These are phyloP conservation scores for Spea bombifrons DNA, from an alignment of 2,113 vertebrate genomes.

Conservation along the genomic window DNA sequence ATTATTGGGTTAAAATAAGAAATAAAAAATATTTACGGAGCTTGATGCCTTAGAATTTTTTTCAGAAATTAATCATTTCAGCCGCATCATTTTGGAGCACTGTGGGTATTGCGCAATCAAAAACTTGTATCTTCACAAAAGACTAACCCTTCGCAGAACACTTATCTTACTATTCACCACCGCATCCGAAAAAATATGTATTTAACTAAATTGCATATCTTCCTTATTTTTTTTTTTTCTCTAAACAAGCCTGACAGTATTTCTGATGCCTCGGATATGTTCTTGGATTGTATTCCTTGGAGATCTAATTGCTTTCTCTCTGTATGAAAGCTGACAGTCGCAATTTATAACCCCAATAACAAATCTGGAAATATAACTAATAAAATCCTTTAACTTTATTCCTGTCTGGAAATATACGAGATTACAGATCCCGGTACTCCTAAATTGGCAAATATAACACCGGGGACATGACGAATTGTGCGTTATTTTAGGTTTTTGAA, in stretches of 20 bases:
- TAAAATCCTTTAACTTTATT: conserved; percentile 26
- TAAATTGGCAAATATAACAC: conserved; percentile 17
- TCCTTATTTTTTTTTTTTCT: not conserved
- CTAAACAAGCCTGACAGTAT: conserved; percentile 5
- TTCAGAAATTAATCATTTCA: too few relatives aligned
- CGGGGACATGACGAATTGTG: not conserved
- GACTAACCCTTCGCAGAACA: too few relatives aligned
- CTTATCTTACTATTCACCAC: not conserved
- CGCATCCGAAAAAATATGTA: not conserved
- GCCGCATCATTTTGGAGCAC: too few relatives aligned
- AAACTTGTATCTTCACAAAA: too few relatives aligned
- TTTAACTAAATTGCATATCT: conserved; percentile 14
- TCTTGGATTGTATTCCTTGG: conserved; percentile 27
- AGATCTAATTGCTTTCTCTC: conserved; percentile 36
- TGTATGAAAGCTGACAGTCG: conserved; percentile 29
- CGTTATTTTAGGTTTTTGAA: conserved; percentile 15
- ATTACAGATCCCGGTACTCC: conserved; percentile 14
- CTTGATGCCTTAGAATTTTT: too few relatives aligned
- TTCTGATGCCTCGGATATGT: conserved; percentile 5
- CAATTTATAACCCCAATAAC: conserved; percentile 33
- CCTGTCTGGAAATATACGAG: conserved; percentile 17
- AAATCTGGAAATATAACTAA: conserved; percentile 22
- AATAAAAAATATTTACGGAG: too few relatives aligned
- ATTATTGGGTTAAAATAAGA: too few relatives aligned
- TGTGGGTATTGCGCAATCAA: too few relatives aligned